A percentile compares a stretch with the other conserved stretches of the same genome.
Evolutionary conservation across 2,113 vertebrate species (phyloP).

Genomic region (Mastomys natalensis): DNA sequence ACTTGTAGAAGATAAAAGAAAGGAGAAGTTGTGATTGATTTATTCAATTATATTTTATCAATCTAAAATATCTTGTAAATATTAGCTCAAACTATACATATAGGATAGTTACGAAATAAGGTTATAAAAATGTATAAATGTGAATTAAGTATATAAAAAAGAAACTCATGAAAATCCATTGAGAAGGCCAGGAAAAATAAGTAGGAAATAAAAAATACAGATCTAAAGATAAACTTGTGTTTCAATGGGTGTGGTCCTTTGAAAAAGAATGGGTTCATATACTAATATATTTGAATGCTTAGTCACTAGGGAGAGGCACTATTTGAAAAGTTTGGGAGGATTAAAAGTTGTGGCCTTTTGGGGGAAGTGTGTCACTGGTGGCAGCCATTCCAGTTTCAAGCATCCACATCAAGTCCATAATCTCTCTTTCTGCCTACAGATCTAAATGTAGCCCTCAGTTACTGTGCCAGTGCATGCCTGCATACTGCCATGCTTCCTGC

Average conservation of each 20-base stretch:
- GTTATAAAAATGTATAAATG: not conserved
- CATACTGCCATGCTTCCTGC: too few relatives aligned
- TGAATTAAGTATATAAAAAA: not conserved
- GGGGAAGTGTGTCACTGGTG: too few relatives aligned
- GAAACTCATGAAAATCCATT: not conserved
- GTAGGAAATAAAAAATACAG: not conserved
- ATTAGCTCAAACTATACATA: not conserved
- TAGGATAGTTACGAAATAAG: not conserved
- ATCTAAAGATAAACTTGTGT: not conserved
- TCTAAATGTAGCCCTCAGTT: not conserved
- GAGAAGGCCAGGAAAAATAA: not conserved
- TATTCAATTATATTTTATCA: not conserved
- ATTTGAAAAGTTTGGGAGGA: not conserved
- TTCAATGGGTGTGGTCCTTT: not conserved
- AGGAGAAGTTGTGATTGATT: not conserved
- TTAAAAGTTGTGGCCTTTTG: not conserved
- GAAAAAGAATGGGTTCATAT: not conserved
- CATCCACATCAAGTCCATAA: not conserved
- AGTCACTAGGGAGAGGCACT: rapidly evolving
- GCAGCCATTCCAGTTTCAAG: not conserved
- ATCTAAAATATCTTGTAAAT: not conserved
- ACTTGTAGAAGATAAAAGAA: not conserved
- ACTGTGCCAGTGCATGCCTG: not conserved
- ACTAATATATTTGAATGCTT: not conserved
- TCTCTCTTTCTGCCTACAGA: not conserved